These are phyloP conservation scores for Hypomesus transpacificus DNA, from an alignment of 2,113 vertebrate genomes.

Conservation along the genomic window DNA sequence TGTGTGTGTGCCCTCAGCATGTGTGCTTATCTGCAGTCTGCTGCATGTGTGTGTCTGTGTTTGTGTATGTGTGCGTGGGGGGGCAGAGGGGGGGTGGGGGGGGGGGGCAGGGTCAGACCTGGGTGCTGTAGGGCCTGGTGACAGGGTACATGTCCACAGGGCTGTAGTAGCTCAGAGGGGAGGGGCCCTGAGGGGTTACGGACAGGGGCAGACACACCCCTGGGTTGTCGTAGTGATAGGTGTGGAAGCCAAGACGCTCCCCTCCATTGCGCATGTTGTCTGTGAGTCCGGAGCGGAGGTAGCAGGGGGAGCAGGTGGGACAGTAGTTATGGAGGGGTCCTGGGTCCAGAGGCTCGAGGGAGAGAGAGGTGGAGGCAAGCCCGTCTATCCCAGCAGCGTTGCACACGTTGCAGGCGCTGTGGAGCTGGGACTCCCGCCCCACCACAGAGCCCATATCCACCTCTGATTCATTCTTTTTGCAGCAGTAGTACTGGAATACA, in stretches of 20 bases:
- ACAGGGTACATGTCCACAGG: conserved; percentile 74
- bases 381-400: conserved; percentile 79
- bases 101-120: conserved; percentile 74
- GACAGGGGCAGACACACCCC: conserved; percentile 72
- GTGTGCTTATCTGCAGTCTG: conserved; percentile 3
- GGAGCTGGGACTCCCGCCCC: conserved; percentile 63
- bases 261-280: conserved; percentile 85
- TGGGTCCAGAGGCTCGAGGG: conserved; percentile 66
- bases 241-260: conserved; percentile 79
- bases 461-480: conserved; percentile 87
- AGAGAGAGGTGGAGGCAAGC: conserved; percentile 65
- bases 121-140: conserved; percentile 86
- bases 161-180: conserved; percentile 74
- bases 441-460: conserved; percentile 67
- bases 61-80: background rate
- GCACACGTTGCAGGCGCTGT: conserved; percentile 84
- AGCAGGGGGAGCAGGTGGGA: conserved; percentile 80
- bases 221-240: conserved; percentile 80
- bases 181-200: conserved; percentile 61
- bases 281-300: conserved; percentile 71
- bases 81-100: conserved; percentile 8
- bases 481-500: conserved; percentile 87
- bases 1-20: conserved; percentile 5
- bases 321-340: conserved; percentile 64
- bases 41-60: background rate